Percentiles rank a stretch among this genome's conserved stretches.
Evolutionary conservation across 2,113 vertebrate species (phyloP).

Genomic region (Pipra filicauda): DNA sequence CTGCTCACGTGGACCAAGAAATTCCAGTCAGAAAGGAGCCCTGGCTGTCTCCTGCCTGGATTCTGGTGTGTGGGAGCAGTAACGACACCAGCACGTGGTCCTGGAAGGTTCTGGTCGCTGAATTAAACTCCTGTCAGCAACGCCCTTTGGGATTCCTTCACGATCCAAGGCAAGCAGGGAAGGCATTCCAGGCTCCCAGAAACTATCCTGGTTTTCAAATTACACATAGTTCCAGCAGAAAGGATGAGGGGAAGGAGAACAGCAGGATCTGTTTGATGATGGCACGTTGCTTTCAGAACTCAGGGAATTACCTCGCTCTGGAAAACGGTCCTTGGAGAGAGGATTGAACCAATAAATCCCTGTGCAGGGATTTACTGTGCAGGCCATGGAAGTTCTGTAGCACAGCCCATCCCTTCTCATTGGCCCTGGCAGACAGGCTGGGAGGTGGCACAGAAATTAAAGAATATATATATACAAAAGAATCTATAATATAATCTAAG

Average conservation of each 20-base stretch:
- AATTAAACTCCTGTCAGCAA: neutral
- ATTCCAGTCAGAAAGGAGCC: neutral
- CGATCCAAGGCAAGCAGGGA: neutral
- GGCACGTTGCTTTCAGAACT: neutral
- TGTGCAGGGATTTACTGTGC: neutral
- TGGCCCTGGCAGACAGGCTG: neutral
- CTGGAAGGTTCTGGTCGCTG: neutral
- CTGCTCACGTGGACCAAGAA: neutral
- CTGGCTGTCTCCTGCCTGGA: neutral
- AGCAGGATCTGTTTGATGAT: neutral
- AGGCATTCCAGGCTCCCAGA: neutral
- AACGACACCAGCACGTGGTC: neutral
- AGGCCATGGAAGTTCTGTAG: neutral
- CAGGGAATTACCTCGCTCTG: neutral
- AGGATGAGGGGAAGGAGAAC: neutral
- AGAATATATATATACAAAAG: neutral
- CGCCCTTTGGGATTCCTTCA: neutral
- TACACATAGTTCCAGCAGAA: neutral
- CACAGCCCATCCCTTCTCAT: neutral
- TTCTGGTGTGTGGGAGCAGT: neutral
- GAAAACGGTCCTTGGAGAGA: neutral
- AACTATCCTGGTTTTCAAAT: neutral
- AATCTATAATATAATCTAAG: accelerated
- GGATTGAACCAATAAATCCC: neutral
- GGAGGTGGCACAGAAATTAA: neutral